Evolutionary conservation across 2,888 invertebrate genomes (phyloP), one percentile per base, ranked within the genome.

Genomic region (Drosophila greeni): DNA sequence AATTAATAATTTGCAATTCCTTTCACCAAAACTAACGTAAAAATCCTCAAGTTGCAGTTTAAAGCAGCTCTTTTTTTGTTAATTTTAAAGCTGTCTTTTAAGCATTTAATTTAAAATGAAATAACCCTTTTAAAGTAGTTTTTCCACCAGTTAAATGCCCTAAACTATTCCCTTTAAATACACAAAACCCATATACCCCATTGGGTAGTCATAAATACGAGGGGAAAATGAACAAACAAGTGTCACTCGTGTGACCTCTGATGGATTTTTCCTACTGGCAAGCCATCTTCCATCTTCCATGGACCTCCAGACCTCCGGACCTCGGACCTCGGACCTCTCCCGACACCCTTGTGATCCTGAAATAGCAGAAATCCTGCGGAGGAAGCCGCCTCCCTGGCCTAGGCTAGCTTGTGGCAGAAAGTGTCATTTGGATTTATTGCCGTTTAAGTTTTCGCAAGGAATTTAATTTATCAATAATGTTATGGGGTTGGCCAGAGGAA

Each of bases 401-500:
- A 16, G 34, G 49, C 43, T 12, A 29, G 58, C 23, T 31, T 58
- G 43, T 37, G 39, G 47, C 49, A 48, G 34, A 47, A 62, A 62
- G 43, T 62, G 62, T 62, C 62, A 62, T 61, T 62, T 61, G 62
- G 61, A 43, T 58, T 59, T 65, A 61, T 70, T 73, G 57, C 40
- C 64, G 56, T 45, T 55, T 36, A 67, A 51, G 37, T 64, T 67
- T 37, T 48, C 39, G 23, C 54, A 51, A 68, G 78, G 76, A 79
- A 82, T 82, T 79, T 73, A 73, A 79, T 82, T 79, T 82, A 73
- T 73, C 81, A 73, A 76, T 76, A 76, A 70, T 67, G 67, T 39
- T 49, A 55, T 12, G 39, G 57, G 45, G 11, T 33, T 33, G 36
- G 24, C 23, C 18, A 29, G 24, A 18, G 43, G 52, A 59, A 66